phyloP scores from a whole-genome alignment of 2,888 invertebrate species.

The Drosophila robusta region DNA sequence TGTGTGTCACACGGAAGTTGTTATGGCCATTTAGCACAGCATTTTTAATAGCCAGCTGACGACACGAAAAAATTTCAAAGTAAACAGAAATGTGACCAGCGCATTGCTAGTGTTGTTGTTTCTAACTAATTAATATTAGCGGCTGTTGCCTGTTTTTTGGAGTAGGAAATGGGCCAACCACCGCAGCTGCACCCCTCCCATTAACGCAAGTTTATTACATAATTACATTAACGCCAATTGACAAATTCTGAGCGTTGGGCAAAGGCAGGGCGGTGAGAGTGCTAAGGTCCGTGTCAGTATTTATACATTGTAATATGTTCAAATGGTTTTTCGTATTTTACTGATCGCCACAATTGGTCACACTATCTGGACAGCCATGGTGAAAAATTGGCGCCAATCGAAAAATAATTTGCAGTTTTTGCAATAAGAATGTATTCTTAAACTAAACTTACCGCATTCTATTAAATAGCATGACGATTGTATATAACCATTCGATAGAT shows the following conservation, averaged over 20 bases:
- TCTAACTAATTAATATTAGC: conserved; percentile 72
- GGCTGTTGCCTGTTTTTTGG: conserved; percentile 56
- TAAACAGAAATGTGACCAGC: conserved; percentile 53
- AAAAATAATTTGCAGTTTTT: not conserved
- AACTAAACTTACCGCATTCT: too few species aligned
- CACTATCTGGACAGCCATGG: not conserved
- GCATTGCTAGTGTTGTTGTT: conserved; percentile 31
- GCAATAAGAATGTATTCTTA: too few species aligned
- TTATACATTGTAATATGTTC: not conserved
- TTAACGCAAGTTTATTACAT: conserved; percentile 63
- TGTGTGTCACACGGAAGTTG: conserved; percentile 67
- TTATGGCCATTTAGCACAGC: conserved; percentile 76
- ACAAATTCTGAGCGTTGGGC: conserved; percentile 27
- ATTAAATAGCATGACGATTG: too few species aligned
- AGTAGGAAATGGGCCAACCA: conserved; percentile 51
- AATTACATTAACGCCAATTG: conserved; percentile 73
- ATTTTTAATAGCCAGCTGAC: conserved; percentile 51
- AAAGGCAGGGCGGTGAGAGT: not conserved
- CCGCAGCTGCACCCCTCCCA: conserved; percentile 36
- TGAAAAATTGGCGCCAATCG: not conserved
- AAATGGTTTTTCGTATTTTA: not conserved
- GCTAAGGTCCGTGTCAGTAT: not conserved
- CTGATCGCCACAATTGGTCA: conserved; percentile 3
- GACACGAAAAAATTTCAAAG: conserved; percentile 42
- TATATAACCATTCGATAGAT: too few species aligned